Evolutionary conservation across 2,888 invertebrate species (phyloP).

Genomic region (Chelonus formosanus): DNA sequence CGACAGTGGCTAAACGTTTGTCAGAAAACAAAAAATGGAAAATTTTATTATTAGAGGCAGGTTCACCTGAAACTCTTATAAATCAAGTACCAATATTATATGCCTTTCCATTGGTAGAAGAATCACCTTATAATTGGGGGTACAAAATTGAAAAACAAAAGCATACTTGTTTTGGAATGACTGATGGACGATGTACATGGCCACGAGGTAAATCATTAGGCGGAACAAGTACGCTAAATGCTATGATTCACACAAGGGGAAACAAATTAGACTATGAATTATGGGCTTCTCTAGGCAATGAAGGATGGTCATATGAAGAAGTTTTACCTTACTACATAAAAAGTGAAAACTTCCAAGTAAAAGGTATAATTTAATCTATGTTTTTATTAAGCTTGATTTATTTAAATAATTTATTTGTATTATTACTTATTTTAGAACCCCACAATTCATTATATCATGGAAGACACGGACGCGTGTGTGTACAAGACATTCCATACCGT

Average conservation of each 20-base stretch:
- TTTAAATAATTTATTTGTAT: neutral
- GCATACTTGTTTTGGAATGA: conserved; percentile 72
- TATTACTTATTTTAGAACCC: neutral
- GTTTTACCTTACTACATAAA: conserved; percentile 82
- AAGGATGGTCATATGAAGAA: conserved; percentile 78
- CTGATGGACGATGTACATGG: conserved; percentile 55
- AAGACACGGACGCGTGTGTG: conserved; percentile 68
- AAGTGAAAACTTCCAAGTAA: neutral
- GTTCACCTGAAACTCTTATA: conserved; percentile 72
- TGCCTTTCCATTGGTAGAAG: conserved; percentile 72
- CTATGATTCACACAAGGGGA: conserved; percentile 82
- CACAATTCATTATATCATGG: conserved; percentile 47
- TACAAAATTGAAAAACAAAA: conserved; percentile 82
- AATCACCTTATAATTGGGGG: conserved; percentile 78
- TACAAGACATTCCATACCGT: conserved; percentile 69
- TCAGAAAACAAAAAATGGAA: conserved; percentile 76
- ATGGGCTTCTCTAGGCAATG: conserved; percentile 78
- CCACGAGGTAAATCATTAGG: conserved; percentile 80
- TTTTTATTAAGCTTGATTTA: neutral
- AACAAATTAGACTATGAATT: conserved; percentile 77
- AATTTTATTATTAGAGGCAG: conserved; percentile 78
- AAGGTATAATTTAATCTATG: neutral
- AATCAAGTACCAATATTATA: conserved; percentile 82
- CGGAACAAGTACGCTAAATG: conserved; percentile 81
- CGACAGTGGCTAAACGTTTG: conserved; percentile 77